phyloP scores from a whole-genome alignment of 1,140 invertebrate genomes.

The Eurosta solidaginis region DNA sequence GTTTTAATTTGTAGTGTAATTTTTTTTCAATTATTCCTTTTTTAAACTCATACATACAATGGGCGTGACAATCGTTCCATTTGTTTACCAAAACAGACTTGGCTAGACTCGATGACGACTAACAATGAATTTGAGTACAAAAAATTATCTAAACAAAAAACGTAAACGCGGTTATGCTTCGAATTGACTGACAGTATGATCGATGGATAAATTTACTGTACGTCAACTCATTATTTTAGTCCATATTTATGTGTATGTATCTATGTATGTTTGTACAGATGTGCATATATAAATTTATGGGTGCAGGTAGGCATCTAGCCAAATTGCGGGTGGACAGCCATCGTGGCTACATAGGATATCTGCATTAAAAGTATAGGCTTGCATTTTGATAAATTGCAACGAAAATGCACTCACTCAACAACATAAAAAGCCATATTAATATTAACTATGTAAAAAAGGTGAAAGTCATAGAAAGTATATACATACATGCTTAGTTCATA shows the following conservation, averaged over 20 bases:
- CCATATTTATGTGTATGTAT: no score
- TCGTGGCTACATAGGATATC: not conserved
- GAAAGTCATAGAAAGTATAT: no score
- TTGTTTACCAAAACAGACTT: slow-evolving; percentile 11
- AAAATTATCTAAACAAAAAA: not conserved
- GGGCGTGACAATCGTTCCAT: slow-evolving; percentile 14
- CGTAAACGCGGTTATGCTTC: not conserved
- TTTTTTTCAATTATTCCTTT: not conserved
- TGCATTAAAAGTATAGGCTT: no score
- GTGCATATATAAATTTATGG: not conserved
- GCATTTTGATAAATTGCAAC: no score
- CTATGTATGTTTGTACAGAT: not conserved
- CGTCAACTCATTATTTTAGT: not conserved
- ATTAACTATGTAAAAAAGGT: no score
- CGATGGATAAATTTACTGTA: no score
- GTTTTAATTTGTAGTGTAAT: not conserved
- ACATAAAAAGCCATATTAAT: no score
- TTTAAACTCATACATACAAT: not conserved
- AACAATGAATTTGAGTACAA: not conserved
- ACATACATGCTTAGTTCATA: no score
- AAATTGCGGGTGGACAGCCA: not conserved
- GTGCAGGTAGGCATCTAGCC: not conserved
- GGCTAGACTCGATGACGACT: slow-evolving; percentile 1
- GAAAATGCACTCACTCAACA: no score
- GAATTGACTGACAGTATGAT: not conserved